Conservation (phyloP, 2,888 invertebrate species). For the Onchidella celtica region DNA sequence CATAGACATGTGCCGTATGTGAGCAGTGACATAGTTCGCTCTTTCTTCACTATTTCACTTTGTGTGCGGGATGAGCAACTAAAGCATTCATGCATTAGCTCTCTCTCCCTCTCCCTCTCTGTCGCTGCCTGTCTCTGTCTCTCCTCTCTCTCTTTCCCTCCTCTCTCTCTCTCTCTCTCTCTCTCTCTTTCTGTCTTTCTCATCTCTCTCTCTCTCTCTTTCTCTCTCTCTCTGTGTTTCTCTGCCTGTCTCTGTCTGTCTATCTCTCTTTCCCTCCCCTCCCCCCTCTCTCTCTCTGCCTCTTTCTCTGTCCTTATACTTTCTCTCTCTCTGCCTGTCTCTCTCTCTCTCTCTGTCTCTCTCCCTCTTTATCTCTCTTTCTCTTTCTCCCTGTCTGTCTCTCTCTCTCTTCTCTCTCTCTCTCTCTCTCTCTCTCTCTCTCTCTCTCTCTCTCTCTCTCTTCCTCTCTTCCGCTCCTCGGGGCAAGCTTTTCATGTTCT, state of each 20-base stretch:
- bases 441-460: background rate
- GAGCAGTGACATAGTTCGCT: too few relatives aligned
- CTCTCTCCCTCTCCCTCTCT: constrained; percentile 38
- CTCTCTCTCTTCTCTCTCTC: background rate
- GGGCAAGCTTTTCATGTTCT: too few relatives aligned
- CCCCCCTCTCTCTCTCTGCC: background rate
- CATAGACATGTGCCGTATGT: too few relatives aligned
- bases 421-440: background rate
- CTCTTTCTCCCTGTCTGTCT: constrained; percentile 13
- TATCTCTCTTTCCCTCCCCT: constrained; percentile 23
- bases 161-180: constrained; percentile 47
- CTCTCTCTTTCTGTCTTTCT: constrained; percentile 38
- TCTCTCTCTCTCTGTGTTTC: background rate
- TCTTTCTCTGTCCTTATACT: constrained; percentile 6
- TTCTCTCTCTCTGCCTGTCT: background rate
- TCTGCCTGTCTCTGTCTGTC: background rate
- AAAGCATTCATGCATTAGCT: constrained; percentile 8
- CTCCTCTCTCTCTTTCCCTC: background rate
- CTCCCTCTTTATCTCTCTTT: constrained; percentile 10
- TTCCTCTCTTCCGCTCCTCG: background rate
- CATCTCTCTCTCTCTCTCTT: background rate
- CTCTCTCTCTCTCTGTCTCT: background rate
- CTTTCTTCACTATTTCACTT: too few relatives aligned
- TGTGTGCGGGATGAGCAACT: too few relatives aligned
- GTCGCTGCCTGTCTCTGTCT: constrained; percentile 14